These are phyloP conservation scores for Drosophila subsilvestris DNA, from an alignment of 2,888 invertebrate genomes.

Conservation along the genomic window DNA sequence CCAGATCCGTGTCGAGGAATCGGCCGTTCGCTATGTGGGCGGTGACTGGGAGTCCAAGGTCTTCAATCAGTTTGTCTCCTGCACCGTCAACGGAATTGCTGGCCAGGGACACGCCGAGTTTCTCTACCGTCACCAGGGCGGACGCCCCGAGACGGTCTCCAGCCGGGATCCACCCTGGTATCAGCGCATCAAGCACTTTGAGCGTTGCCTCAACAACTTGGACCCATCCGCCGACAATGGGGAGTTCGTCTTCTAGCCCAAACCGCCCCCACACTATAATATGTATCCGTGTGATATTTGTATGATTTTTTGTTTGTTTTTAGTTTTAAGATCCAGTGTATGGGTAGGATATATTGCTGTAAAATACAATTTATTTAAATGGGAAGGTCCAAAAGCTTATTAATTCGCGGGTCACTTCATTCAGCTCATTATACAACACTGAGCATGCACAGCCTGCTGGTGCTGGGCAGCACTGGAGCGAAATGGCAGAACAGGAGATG, in stretches of 20 bases:
- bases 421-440: conserved; percentile 4
- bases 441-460: conserved; percentile 1
- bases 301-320: conserved; percentile 14
- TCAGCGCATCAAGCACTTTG: conserved; percentile 83
- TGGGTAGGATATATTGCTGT: not conserved
- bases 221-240: conserved; percentile 50
- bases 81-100: conserved; percentile 85
- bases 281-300: not conserved
- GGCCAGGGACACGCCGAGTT: conserved; percentile 91
- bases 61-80: conserved; percentile 86
- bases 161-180: conserved; percentile 86
- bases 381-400: not conserved
- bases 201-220: conserved; percentile 67
- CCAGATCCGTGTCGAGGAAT: conserved; percentile 87
- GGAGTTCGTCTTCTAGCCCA: conserved; percentile 62
- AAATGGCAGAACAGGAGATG: not conserved
- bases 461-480: not conserved
- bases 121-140: conserved; percentile 87
- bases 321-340: not conserved
- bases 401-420: no score
- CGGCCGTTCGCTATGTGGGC: conserved; percentile 88
- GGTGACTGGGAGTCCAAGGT: conserved; percentile 88
- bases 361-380: not conserved
- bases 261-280: not conserved
- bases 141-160: conserved; percentile 85